Base-by-base conservation (phyloP, 2,888 invertebrate species). In the Drosophila aldrichi region DNA sequence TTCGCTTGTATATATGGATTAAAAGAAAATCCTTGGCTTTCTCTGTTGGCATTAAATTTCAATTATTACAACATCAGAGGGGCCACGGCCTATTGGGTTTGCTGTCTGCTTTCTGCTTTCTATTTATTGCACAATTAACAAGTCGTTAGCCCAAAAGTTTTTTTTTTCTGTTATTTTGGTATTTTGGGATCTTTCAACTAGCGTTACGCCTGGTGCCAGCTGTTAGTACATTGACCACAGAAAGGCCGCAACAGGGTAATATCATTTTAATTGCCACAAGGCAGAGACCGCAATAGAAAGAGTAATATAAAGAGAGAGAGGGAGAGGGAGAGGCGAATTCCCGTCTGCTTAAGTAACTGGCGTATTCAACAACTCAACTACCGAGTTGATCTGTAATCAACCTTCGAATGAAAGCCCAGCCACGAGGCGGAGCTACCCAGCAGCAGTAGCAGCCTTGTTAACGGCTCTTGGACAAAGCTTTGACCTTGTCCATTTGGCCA, bases 81-180 rank as follows among this genome's bases (percentile, higher is more conserved):
- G n/a, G 29, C 14, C 43, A 6, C 8, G n/a, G 52, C 16, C 8
- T 52, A 18, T 46, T 70, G 63, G 54, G 51, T 38, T 38, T 44
- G 74, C 79, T 79, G 51, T 38, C 52, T 44, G 74, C 79, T 79
- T 70, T 72, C 80, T 59, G 84, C 89, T 85, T 85, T 85, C 85
- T 85, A 89, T 88, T 88, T 79, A 85, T 89, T 89, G 79, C 89
- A 88, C 89, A 89, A 85, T 85, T 85, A 85, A 85, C 85, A 89
- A 85, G 80, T 85, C 85, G 85, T 85, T 85, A 85, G 85, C 66
- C 69, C 79, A 80, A 81, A 64, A 69, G 61, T 58, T 34, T 14
- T 38, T 38, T 38, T 58, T 34, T 14, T 38, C 16, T 38, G 1
- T 38, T 16, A 58, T 66, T 54, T 40, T 51, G 44, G 32, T 25